Evolutionary conservation across 2,888 invertebrate species (phyloP).

Genomic region (Kryphioiulus occultus): DNA sequence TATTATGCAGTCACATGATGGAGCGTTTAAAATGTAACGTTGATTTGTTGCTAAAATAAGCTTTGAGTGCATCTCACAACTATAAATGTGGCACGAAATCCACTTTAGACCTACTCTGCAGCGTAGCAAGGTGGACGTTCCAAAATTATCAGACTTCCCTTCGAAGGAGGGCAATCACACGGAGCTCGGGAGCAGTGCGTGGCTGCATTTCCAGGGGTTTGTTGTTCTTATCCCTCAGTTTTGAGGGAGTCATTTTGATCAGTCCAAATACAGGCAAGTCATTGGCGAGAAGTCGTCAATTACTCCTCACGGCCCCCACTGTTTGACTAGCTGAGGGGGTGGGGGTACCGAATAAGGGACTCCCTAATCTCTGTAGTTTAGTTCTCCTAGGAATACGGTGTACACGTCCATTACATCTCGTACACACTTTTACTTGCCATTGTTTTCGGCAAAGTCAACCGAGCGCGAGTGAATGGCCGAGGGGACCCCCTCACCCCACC

Average conservation of each 20-base stretch:
- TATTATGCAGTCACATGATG: too few species aligned
- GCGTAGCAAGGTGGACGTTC: too few species aligned
- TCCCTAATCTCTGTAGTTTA: slow-evolving; percentile 35
- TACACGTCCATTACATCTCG: slow-evolving; percentile 44
- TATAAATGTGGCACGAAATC: too few species aligned
- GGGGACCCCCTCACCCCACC: background rate
- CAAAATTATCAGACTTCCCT: too few species aligned
- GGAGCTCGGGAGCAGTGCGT: background rate
- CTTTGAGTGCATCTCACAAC: too few species aligned
- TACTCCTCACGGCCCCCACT: background rate
- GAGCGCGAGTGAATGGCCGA: slow-evolving; percentile 41
- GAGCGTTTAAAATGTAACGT: too few species aligned
- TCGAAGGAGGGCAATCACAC: slow-evolving; percentile 14
- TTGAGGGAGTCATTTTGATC: background rate
- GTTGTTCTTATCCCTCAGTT: slow-evolving; percentile 19
- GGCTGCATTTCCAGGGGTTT: background rate
- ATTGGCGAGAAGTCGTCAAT: slow-evolving; percentile 31
- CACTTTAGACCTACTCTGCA: too few species aligned
- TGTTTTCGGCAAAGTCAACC: slow-evolving; percentile 45
- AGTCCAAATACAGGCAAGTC: background rate
- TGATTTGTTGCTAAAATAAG: too few species aligned
- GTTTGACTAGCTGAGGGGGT: background rate
- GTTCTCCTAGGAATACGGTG: slow-evolving; percentile 39
- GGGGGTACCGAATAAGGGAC: background rate
- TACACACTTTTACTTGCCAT: slow-evolving; percentile 39